Evolutionary conservation across 2,797 vertebrate species (phyloP), one percentile per base, ranked within the genome.

Genomic region (Chaetodon trifasciatus): DNA sequence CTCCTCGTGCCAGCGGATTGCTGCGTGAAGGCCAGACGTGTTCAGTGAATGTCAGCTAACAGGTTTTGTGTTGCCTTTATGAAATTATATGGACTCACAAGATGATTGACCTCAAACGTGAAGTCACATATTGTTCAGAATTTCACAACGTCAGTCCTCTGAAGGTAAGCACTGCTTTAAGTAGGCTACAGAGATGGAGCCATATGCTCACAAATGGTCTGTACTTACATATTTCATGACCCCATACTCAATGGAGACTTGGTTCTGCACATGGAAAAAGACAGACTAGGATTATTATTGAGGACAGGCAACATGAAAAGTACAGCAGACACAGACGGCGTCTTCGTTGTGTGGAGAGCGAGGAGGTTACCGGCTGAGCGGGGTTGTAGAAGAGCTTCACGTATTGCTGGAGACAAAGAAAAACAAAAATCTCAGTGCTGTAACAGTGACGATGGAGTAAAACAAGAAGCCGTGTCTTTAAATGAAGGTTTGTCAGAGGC

Each of bases 311-410:
- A 13, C 0, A 74, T 46, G 4, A 15, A 9, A 73, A 17, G 11
- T 8, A 32, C 28, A 62, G 6, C 56, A 10, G 40, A 73, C 12
- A 42, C 3, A 50, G 15, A 56, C 35, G 63, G 32, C 2, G 15
- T 24, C 1, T 44, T 53, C 10, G 35, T 47, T 24, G 3, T 66
- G n/a, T 44, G 9, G 24, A 19, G 13, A 3, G 16, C 0, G 56
- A 63, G 21, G 19, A 24, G 46, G 37, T 91, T 90, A 94, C 92
- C 23, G 76, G 76, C 23, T 82, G 56, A 55, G 74, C 71, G 32
- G 79, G 17, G 37, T 89, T 91, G 88, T 79, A 93, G 76, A 50
- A 42, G 40, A 93, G 58, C 81, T 89, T 93, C 64, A 94, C 21
- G 69, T 93, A 93, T 35, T 86, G 81, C 91, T 92, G 65, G 23